phyloP scores from a whole-genome alignment of 2,113 vertebrate species.

The Microtus oregoni region DNA sequence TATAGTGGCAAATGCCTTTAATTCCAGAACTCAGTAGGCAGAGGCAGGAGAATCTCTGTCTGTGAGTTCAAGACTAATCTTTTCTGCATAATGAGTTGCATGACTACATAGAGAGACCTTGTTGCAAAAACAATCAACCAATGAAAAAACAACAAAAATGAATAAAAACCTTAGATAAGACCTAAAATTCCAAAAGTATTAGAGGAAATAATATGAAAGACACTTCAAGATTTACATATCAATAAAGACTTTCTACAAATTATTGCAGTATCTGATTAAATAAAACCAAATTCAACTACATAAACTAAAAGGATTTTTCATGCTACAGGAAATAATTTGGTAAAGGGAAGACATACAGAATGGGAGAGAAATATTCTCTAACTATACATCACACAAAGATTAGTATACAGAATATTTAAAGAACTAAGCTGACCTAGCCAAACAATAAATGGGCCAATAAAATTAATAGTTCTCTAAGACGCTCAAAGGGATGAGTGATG shows the following conservation, averaged over 20 bases:
- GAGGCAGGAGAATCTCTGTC: neutral
- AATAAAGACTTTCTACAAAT: neutral
- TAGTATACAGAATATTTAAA: neutral
- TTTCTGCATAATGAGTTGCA: neutral
- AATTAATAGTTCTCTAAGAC: neutral
- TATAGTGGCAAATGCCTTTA: neutral
- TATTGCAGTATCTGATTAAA: neutral
- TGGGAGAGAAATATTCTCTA: neutral
- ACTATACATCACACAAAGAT: neutral
- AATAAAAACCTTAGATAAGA: neutral
- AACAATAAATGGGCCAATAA: neutral
- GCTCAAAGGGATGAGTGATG: neutral
- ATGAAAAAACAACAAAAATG: neutral
- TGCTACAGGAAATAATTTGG: neutral
- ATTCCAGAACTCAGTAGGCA: neutral
- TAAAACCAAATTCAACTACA: neutral
- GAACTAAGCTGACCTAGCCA: neutral
- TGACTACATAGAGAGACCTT: neutral
- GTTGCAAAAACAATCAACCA: neutral
- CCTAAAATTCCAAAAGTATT: neutral
- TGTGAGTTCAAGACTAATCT: neutral
- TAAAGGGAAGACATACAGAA: neutral
- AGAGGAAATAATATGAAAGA: neutral
- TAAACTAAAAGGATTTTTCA: neutral
- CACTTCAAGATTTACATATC: neutral